Evolutionary conservation across 2,113 vertebrate genomes (phyloP), one percentile per base, ranked within the genome.

Genomic region (Aspiorhynchus laticeps): DNA sequence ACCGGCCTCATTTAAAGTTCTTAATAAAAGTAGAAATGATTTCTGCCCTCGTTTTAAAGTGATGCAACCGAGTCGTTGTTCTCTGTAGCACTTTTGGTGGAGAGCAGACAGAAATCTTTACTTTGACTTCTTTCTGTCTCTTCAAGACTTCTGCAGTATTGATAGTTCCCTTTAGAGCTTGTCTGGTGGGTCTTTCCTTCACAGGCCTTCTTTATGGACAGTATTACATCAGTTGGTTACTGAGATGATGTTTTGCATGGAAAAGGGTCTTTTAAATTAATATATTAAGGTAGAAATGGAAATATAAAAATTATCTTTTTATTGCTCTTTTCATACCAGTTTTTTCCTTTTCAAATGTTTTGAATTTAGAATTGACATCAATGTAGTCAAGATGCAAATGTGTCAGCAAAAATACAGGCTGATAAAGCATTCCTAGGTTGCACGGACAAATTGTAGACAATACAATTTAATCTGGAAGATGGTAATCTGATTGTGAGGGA

Each of bases 171-270:
- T n/a, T 61, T 86, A 56, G 51, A 81, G 48, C 28, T 93, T 96
- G 96, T 93, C 93, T 96, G 95, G 95, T 96, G 93, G 96, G 95
- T 96, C 91, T 91, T 48, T 78, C 79, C 75, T 75, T 84, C 78
- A 74, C 46, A 83, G 75, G 63, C 65, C 87, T 46, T 43, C 61
- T 59, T 87, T 48, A 89, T 73, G 46, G 48, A 56, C 21, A 63
- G 78, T 24, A 51, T 85, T 69, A 46, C 69, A 88, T 77, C 56
- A 77, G 36, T 53, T 1, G 53, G 71, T 67, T 56, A 33, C 28
- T 85, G 21, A 80, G 46, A 77, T 26, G 2, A 46, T 83, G 33
- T 38, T 26, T 83, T 46, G 61, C 61, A 41, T 76, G 14, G 33
- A 46, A 83, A 43, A 38, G 21, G 36, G 31, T 28, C 11, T 56